Evolutionary conservation across 2,888 invertebrate genomes (phyloP).

Genomic region (Mythimna ferrago): DNA sequence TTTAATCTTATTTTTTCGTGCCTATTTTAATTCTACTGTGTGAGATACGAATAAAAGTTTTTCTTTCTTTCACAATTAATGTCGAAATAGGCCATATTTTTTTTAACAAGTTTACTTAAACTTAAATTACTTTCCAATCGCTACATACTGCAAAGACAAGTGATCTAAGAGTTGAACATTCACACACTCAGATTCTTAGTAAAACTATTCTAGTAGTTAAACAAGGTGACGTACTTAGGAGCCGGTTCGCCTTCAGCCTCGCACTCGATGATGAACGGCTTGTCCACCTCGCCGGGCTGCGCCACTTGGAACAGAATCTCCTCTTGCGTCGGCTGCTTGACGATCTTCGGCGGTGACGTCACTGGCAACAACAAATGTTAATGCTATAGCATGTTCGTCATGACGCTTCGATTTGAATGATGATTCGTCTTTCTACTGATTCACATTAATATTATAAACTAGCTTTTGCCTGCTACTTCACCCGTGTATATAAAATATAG

Average conservation of each 20-base stretch:
- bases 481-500: no score
- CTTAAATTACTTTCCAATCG: background rate
- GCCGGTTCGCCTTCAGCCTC: slow-evolving; percentile 98
- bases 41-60: no score
- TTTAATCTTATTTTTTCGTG: no score
- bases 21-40: no score
- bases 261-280: slow-evolving; percentile 98
- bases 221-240: slow-evolving; percentile 93
- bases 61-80: no score
- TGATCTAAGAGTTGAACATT: slow-evolving; percentile 14
- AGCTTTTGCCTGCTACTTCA: no score
- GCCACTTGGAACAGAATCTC: slow-evolving; percentile 98
- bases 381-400: slow-evolving; percentile 12
- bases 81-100: no score
- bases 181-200: slow-evolving; percentile 5
- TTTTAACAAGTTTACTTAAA: no score
- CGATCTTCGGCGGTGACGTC: slow-evolving; percentile 97
- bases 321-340: slow-evolving; percentile 97
- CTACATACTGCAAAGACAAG: background rate
- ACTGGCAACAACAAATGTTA: slow-evolving; percentile 84
- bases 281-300: slow-evolving; percentile 96
- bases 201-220: slow-evolving; percentile 13
- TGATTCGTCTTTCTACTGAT: background rate
- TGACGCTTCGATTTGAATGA: background rate
- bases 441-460: no score